A percentile compares a stretch with the other conserved stretches of the same genome.
Evolutionary conservation across 1,140 invertebrate genomes (phyloP).

Genomic region (Apis laboriosa): DNA sequence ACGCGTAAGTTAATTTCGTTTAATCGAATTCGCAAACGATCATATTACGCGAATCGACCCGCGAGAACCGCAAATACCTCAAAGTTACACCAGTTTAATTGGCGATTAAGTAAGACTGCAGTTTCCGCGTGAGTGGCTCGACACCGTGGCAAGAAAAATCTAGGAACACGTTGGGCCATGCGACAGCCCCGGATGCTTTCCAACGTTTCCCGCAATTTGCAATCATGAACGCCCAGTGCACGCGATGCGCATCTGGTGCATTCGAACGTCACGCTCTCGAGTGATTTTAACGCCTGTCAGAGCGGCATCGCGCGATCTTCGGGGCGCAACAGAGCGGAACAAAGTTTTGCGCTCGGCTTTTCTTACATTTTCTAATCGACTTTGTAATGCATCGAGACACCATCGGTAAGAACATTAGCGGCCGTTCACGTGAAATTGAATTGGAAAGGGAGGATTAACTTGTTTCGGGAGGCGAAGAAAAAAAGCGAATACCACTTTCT

Average conservation of each 20-base stretch:
- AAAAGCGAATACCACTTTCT: background rate
- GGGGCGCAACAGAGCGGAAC: slow-evolving; percentile 51
- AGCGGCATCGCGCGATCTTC: slow-evolving; percentile 40
- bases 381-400: slow-evolving; percentile 10
- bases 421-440: background rate
- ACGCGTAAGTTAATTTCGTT: background rate
- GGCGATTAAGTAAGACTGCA: slow-evolving; percentile 23
- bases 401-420: background rate
- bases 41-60: background rate
- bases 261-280: slow-evolving; percentile 62
- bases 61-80: background rate
- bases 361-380: slow-evolving; percentile 47
- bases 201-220: slow-evolving; percentile 60
- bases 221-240: slow-evolving; percentile 60
- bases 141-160: slow-evolving; percentile 46
- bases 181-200: slow-evolving; percentile 54
- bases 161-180: slow-evolving; percentile 12
- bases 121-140: slow-evolving; percentile 41
- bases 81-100: slow-evolving; percentile 22
- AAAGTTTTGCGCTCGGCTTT: slow-evolving; percentile 19
- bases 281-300: slow-evolving; percentile 63
- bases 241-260: slow-evolving; percentile 61
- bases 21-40: slow-evolving; percentile 1
- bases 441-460: background rate
- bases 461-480: too few species aligned